A percentile compares a stretch with the other conserved stretches of the same genome.
phyloP scores from a whole-genome alignment of 2,113 vertebrate genomes.

The Chloroceryle aenea region DNA sequence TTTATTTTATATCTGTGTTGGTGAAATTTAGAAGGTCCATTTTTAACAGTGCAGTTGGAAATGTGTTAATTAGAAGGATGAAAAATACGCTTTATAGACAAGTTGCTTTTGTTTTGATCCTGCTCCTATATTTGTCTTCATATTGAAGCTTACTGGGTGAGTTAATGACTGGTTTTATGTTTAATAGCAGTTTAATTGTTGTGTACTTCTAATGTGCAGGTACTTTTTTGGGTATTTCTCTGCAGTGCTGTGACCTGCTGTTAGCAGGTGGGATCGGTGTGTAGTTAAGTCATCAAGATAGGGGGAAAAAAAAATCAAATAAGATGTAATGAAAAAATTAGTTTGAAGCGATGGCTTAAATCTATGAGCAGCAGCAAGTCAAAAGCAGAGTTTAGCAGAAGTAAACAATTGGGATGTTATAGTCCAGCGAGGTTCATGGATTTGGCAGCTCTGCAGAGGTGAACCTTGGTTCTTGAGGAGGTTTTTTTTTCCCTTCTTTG shows the following conservation, averaged over 20 bases:
- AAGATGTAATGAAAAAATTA: neutral
- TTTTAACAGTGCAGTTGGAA: neutral
- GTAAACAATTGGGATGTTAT: neutral
- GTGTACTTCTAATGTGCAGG: neutral
- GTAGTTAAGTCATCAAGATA: neutral
- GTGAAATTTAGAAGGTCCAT: neutral
- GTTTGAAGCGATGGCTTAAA: neutral
- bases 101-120: neutral
- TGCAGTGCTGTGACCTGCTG: neutral
- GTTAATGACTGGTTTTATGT: neutral
- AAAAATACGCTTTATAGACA: neutral
- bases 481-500: neutral
- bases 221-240: neutral
- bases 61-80: neutral
- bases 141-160: neutral
- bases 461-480: neutral
- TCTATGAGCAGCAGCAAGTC: neutral
- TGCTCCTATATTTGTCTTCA: neutral
- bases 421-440: neutral
- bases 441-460: constrained; percentile 15
- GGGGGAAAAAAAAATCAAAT: neutral
- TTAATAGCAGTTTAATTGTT: neutral
- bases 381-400: neutral
- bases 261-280: neutral
- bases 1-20: neutral